A percentile compares a stretch with the other conserved stretches of the same genome.
Conservation (phyloP, 2,888 invertebrate genomes). For the Microplitis manilae region DNA sequence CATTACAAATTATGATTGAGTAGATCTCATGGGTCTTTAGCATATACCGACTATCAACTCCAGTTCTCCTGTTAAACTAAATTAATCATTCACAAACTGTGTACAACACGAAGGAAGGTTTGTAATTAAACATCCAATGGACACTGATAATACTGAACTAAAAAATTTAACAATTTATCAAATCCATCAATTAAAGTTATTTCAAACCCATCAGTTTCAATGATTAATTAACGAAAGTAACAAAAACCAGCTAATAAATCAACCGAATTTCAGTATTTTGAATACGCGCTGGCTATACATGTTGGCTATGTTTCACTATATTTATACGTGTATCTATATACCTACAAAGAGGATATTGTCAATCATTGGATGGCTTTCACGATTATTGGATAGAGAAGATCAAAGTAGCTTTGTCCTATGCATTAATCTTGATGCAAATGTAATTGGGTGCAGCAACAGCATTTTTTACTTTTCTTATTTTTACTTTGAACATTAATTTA, state of each 20-base stretch:
- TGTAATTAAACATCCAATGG: not conserved
- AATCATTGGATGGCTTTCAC: not conserved
- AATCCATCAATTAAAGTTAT: not conserved
- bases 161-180: not conserved
- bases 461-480: not conserved
- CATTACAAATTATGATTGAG: conserved; percentile 28
- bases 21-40: conserved; percentile 15
- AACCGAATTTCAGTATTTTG: too few relatives aligned
- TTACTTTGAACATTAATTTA: not conserved
- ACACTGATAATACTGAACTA: not conserved
- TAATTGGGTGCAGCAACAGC: not conserved
- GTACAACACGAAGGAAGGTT: not conserved
- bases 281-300: too few relatives aligned
- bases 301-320: too few relatives aligned
- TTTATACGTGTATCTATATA: too few relatives aligned
- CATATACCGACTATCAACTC: not conserved
- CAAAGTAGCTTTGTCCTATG: not conserved
- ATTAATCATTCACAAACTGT: not conserved
- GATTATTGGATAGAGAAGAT: not conserved
- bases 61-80: not conserved
- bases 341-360: too few relatives aligned
- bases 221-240: not conserved
- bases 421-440: not conserved
- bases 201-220: not conserved
- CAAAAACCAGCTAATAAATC: too few relatives aligned